These are phyloP conservation scores for Paedocypris micromegethes DNA, from an alignment of 2,797 vertebrate species.

Conservation along the genomic window DNA sequence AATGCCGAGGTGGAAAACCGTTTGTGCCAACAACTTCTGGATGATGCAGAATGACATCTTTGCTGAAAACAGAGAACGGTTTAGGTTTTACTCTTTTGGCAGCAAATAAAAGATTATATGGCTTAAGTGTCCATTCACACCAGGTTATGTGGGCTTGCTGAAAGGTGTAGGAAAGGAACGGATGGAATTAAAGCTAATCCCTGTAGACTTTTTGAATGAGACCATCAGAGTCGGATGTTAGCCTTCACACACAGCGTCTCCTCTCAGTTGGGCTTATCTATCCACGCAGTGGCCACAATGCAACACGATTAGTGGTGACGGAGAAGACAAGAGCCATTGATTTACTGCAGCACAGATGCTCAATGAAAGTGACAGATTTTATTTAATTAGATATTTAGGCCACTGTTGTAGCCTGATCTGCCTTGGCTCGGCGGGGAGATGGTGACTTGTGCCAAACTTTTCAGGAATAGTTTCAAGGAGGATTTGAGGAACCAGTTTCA, in stretches of 20 bases:
- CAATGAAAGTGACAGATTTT: conserved; percentile 17
- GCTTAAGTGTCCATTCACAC: conserved; percentile 44
- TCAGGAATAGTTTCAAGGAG: conserved; percentile 39
- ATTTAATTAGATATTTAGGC: conserved; percentile 26
- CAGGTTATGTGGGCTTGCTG: conserved; percentile 42
- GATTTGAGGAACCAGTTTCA: conserved; percentile 14
- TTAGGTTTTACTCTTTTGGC: conserved; percentile 38
- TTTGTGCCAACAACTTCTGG: conserved; percentile 37
- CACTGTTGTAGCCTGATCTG: conserved; percentile 3
- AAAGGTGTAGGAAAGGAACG: conserved; percentile 34
- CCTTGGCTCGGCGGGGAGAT: neutral
- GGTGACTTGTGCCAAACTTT: neutral
- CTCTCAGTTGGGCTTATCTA: conserved; percentile 37
- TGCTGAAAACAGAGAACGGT: conserved; percentile 26
- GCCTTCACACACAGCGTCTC: conserved; percentile 20
- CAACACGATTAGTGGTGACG: conserved; percentile 34
- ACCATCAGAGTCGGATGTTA: conserved; percentile 36
- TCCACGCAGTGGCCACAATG: conserved; percentile 34
- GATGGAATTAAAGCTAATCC: conserved; percentile 47
- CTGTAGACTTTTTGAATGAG: conserved; percentile 42
- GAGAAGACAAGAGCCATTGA: conserved; percentile 17
- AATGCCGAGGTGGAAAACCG: conserved; percentile 36
- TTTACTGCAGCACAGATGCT: conserved; percentile 19
- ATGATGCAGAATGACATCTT: conserved; percentile 19
- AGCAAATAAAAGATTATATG: conserved; percentile 43